Evolutionary conservation across 1,140 invertebrate species (phyloP).

Genomic region (Triops cancriformis): DNA sequence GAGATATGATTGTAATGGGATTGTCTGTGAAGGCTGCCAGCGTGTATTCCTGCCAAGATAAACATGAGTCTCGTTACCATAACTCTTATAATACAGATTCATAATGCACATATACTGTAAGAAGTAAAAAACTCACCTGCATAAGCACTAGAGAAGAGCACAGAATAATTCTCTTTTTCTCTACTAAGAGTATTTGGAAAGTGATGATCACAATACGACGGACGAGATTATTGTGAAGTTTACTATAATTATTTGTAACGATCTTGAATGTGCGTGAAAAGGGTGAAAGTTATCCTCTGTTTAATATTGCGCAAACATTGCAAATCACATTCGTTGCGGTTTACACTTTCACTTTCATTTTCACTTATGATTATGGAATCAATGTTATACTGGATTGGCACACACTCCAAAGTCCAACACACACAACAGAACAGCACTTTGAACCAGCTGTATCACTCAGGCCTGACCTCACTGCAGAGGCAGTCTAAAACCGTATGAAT

Average conservation of each 20-base stretch:
- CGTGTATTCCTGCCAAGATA: neutral
- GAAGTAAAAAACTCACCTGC: too few species aligned
- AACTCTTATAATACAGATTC: neutral
- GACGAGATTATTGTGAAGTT: too few species aligned
- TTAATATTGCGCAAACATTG: neutral
- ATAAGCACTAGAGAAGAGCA: too few species aligned
- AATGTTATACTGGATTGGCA: neutral
- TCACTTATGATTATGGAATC: neutral
- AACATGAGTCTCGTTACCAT: neutral
- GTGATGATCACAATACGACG: too few species aligned
- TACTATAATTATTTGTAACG: too few species aligned
- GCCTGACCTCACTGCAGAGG: neutral
- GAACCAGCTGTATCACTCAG: neutral
- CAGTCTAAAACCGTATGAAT: neutral
- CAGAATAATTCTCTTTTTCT: too few species aligned
- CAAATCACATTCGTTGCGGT: neutral
- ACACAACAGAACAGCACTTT: neutral
- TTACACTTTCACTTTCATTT: neutral
- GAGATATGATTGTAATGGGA: constrained; percentile 6
- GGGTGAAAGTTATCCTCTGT: neutral
- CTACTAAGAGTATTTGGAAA: too few species aligned
- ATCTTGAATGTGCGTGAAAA: too few species aligned
- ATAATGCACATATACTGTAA: too few species aligned
- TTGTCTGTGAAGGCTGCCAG: neutral
- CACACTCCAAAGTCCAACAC: neutral